Base-by-base conservation (phyloP, 1,140 invertebrate species). In the Heliconius hewitsoni region DNA sequence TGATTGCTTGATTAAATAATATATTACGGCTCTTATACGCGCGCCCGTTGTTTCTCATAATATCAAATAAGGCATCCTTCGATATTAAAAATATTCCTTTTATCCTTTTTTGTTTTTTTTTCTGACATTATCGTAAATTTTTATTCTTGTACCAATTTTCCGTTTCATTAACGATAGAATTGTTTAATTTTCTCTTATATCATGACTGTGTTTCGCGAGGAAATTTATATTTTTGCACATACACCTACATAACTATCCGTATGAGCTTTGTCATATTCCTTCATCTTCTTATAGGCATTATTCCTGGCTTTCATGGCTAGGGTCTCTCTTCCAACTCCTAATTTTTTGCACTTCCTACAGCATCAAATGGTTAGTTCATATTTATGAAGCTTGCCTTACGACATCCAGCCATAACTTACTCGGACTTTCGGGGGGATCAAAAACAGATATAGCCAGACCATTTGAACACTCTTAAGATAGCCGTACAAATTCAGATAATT, bases 1-100 rank as follows among this genome's bases (percentile, higher is more conserved):
- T 74, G 73, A 74, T 74, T 74, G 73, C 55, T 74, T 55, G 73
- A 74, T 34, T 55, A 74, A 74, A 52, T 57, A 74, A 52, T 74
- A 74, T 74, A 74, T 74, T 57, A 37, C 23, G 50, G 19, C 55
- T 30, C 3, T 23, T 57, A 11, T 9, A 16, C 9, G 73, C 8
- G 57, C 57, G 23, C n/a, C 13, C 60, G 27, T 13, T 27, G 27
- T 27, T 66, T 11, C 23, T 66, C 60, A 0, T 57, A 57, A 57
- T 57, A 57, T 1, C 55, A 57, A 57, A 30, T 66, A 66, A 66
- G 60, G 19, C 60, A 66, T 66, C 60, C 9, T 66, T 66, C 60
- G 60, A 66, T 66, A 66, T 66, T 66, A 66, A 66, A 66, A 66
- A 66, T 66, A 66, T 66, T 66, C 23, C 60, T 66, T 66, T 66